Evolutionary conservation across 2,797 vertebrate genomes (phyloP), one percentile per base, ranked within the genome.

Genomic region (Xenopus petersii): DNA sequence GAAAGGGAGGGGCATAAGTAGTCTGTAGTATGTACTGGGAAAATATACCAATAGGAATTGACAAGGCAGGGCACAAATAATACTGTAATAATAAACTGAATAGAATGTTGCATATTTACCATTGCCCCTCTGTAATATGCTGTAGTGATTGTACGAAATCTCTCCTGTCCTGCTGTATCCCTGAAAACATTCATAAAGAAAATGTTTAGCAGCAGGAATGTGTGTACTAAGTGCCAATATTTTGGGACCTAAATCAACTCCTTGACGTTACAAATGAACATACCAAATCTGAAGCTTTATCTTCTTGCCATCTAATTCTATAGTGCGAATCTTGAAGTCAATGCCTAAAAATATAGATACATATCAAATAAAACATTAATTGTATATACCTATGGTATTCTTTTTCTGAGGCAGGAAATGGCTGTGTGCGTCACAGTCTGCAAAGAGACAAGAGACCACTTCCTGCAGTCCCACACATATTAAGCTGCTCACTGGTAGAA

Each of bases 261-360:
- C 15, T 15, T 51, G 49, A 12, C 16, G 0, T 16, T 16, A 56
- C 54, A 16, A 17, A n/a, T 56, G 13, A 42, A 91, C 93, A 93
- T 88, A 98, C 98, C 97, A 99, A 84, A 99, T 99, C 16, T 99
- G 98, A 76, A 99, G 94, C 83, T 99, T 99, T 82, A 99, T 98
- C 90, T 96, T 95, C 90, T 99, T 99, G 72, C 98, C 98, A 77
- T 98, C 95, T 80, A 98, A 87, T 86, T 99, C 96, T 87, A 99
- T 95, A 58, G 98, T 99, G 88, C 97, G 89, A 90, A 99, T 99
- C 91, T 99, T 99, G 83, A 99, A 99, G 87, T 99, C 98, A 63
- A 99, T 99, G 82, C 98, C 98, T 99, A 90, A 54, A 79, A 67
- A 70, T 26, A 70, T 15, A 12, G n/a, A 75, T 24, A 56, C 12